Evolutionary conservation across 2,797 vertebrate species (phyloP).

Genomic region (Linurgus olivaceus): DNA sequence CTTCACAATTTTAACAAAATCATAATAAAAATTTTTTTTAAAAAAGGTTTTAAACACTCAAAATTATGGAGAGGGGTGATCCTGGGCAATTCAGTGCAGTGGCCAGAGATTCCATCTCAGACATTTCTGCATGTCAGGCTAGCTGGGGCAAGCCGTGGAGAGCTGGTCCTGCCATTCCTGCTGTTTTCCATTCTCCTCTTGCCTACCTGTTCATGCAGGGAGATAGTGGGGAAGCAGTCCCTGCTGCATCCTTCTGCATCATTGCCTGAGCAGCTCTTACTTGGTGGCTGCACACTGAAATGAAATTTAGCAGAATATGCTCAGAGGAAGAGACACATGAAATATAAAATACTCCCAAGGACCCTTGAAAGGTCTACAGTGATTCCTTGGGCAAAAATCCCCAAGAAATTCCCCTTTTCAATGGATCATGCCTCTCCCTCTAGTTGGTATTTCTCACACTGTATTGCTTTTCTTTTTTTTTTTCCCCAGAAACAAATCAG

Average conservation of each 20-base stretch:
- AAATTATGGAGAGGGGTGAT: background rate
- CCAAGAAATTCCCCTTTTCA: background rate
- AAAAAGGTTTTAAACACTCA: background rate
- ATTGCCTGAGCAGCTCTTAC: background rate
- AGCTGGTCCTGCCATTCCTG: background rate
- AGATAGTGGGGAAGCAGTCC: background rate
- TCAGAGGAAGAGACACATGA: background rate
- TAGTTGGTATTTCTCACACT: background rate
- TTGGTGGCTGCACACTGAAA: background rate
- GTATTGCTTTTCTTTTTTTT: background rate
- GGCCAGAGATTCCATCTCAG: background rate
- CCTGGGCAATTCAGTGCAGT: background rate
- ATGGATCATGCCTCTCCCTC: background rate
- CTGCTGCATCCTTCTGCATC: background rate
- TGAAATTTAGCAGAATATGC: background rate
- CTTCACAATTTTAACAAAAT: background rate
- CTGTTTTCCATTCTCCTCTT: background rate
- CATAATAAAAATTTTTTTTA: no score
- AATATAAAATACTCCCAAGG: background rate
- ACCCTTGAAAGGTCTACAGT: background rate
- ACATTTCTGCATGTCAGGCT: background rate
- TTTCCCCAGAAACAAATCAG: background rate
- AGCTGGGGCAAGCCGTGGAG: no score
- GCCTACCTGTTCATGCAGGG: background rate
- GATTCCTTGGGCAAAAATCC: background rate